Evolutionary conservation across 2,888 invertebrate genomes (phyloP).

Genomic region (Priocnemis perturbator): DNA sequence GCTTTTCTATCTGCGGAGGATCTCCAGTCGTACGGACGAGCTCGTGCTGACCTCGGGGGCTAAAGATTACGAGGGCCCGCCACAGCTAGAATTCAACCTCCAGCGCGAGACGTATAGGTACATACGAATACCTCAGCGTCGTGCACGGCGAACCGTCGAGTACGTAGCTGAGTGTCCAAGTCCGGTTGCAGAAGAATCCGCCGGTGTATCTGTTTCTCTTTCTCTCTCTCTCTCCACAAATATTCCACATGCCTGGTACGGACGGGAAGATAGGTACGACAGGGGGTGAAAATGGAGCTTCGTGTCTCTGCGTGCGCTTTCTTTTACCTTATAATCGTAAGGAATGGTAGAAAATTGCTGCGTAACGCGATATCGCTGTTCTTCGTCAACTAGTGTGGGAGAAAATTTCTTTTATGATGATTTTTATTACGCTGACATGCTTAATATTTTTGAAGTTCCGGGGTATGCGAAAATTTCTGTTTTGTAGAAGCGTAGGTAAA

Average conservation of each 20-base stretch:
- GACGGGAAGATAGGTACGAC: too few relatives aligned
- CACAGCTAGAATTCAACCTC: constrained; percentile 63
- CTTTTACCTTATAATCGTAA: too few relatives aligned
- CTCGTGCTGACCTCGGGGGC: constrained; percentile 69
- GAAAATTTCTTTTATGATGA: too few relatives aligned
- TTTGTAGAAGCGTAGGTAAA: background rate
- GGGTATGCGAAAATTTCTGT: background rate
- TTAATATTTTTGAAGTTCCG: too few relatives aligned
- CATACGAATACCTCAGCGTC: constrained; percentile 18
- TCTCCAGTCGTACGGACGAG: constrained; percentile 53
- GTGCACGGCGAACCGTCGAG: constrained; percentile 30
- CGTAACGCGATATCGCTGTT: too few relatives aligned
- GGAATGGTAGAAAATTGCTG: too few relatives aligned
- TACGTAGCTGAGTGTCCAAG: constrained; percentile 40
- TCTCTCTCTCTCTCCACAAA: background rate
- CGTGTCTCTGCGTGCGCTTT: too few relatives aligned
- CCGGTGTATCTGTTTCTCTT: constrained; percentile 33
- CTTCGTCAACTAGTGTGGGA: too few relatives aligned
- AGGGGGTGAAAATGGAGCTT: too few relatives aligned
- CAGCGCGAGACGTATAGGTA: constrained; percentile 36
- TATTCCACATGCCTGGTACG: too few relatives aligned
- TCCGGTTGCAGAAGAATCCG: constrained; percentile 49
- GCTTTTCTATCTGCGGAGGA: constrained; percentile 59
- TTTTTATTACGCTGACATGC: too few relatives aligned
- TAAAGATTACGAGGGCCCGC: constrained; percentile 70